Base-by-base conservation (phyloP, 1,140 invertebrate genomes). In the Phymastichus coffea region DNA sequence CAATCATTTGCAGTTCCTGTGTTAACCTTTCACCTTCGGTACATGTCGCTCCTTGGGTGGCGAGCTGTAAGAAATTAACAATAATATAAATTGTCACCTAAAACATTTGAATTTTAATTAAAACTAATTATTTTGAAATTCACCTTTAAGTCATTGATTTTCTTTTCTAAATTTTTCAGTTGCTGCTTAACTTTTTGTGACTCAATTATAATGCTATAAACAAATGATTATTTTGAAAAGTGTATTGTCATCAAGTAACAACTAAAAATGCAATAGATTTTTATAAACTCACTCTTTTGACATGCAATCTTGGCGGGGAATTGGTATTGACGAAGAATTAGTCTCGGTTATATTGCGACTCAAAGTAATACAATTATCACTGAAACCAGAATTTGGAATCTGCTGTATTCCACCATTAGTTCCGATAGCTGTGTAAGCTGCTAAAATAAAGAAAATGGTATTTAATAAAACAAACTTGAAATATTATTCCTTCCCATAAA, bases 81-180 rank as follows among this genome's bases (percentile, higher is more conserved):
- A 56, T 49, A 33, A 8, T 38, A 33, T 25, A 25, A 22, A 44
- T 10, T 57, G 14, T 33, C 14, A 8, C 14, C 14, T 33, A 33
- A 33, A 6, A 35, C 26, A 1, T 28, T 33, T 33, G 30, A 8
- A 33, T 8, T 6, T 8, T 33, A 8, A 33, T 8, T 33, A 33
- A 33, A 33, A 8, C 14, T 10, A 20, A 44, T 12, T 19, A 7
- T 4, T n/a, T 19, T 30, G 22, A 56, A 35, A 49, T 60, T 64
- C 71, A 87, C 80, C 77, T 87, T 87, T 47, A 88, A 74, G 70
- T 86, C 85, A 66, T 86, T 86, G 3, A 88, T 82, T 68, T 87
- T 85, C 57, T 83, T 85, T 57, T 88, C 85, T 38, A 87, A 71
- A 68, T 83, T 82, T 46, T 82, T 81, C n/a, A 88, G 72, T 69